phyloP scores from a whole-genome alignment of 2,797 vertebrate genomes.

The Lycodopsis pacificus region DNA sequence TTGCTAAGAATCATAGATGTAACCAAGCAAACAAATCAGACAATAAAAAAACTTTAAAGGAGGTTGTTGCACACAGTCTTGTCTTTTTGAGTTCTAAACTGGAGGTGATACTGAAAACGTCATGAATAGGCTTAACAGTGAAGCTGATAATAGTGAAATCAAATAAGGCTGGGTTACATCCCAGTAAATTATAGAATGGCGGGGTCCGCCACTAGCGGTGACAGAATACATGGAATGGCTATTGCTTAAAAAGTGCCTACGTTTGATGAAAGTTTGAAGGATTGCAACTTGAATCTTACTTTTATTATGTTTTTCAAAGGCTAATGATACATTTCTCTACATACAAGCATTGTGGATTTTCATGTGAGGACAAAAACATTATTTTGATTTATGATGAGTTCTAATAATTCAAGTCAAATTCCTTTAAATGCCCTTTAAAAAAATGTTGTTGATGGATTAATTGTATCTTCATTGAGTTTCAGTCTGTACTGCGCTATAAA shows the following conservation, averaged over 20 bases:
- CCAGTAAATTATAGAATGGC: neutral
- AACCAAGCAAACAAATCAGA: slow-evolving; percentile 14
- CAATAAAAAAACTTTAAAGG: slow-evolving; percentile 24
- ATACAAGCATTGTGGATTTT: neutral
- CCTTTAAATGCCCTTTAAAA: neutral
- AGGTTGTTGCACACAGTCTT: neutral
- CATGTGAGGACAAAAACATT: neutral
- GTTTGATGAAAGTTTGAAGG: neutral
- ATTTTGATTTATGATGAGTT: neutral
- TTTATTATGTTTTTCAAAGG: neutral
- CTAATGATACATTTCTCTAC: neutral
- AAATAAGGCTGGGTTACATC: neutral
- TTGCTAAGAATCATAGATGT: slow-evolving; percentile 25
- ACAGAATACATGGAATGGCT: neutral
- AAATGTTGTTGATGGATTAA: neutral
- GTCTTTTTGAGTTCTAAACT: neutral
- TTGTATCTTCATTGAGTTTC: neutral
- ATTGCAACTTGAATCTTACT: neutral
- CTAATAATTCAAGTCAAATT: neutral
- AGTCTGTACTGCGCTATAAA: neutral
- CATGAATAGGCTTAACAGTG: neutral
- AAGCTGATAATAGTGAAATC: neutral
- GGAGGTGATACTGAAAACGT: neutral
- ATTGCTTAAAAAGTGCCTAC: neutral
- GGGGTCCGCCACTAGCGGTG: neutral